A percentile compares a stretch with the other conserved stretches of the same genome.
phyloP scores from a whole-genome alignment of 1,140 invertebrate species.

The Dinothrombium tinctorium region DNA sequence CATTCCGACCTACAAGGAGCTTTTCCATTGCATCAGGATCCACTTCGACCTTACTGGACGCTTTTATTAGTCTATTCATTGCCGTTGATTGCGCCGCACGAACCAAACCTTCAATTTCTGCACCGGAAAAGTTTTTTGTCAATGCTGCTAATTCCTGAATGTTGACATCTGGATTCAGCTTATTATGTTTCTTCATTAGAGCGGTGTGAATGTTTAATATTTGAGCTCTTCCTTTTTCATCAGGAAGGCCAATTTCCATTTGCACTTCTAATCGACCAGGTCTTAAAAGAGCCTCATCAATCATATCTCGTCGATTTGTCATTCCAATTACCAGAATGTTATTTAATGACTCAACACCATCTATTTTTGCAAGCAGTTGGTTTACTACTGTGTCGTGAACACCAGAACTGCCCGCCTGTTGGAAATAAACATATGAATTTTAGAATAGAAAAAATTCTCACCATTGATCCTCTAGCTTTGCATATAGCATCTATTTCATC shows the following conservation, averaged over 20 bases:
- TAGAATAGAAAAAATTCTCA: constrained; percentile 27
- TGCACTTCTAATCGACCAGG: constrained; percentile 94
- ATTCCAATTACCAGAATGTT: constrained; percentile 98
- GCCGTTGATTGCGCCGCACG: constrained; percentile 91
- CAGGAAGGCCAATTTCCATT: constrained; percentile 86
- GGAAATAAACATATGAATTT: constrained; percentile 10
- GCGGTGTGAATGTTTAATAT: constrained; percentile 92
- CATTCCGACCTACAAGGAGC: constrained; percentile 53
- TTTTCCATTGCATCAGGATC: constrained; percentile 92
- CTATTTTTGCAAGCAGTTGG: constrained; percentile 93
- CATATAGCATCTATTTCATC: constrained; percentile 99
- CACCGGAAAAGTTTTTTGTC: constrained; percentile 98
- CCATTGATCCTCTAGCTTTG: constrained; percentile 87
- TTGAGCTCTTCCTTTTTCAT: constrained; percentile 64
- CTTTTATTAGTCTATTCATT: constrained; percentile 94
- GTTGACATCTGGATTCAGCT: constrained; percentile 71
- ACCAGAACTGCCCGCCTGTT: constrained; percentile 33
- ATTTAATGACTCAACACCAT: constrained; percentile 96
- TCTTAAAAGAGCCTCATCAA: constrained; percentile 88
- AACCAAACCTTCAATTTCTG: constrained; percentile 95
- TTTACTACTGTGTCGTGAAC: constrained; percentile 95
- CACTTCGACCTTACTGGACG: constrained; percentile 78
- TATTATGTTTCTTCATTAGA: constrained; percentile 70
- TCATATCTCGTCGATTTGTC: constrained; percentile 82
- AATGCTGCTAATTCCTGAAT: constrained; percentile 50